Conservation (phyloP, 2,113 vertebrate species). For the Podarcis raffonei region DNA sequence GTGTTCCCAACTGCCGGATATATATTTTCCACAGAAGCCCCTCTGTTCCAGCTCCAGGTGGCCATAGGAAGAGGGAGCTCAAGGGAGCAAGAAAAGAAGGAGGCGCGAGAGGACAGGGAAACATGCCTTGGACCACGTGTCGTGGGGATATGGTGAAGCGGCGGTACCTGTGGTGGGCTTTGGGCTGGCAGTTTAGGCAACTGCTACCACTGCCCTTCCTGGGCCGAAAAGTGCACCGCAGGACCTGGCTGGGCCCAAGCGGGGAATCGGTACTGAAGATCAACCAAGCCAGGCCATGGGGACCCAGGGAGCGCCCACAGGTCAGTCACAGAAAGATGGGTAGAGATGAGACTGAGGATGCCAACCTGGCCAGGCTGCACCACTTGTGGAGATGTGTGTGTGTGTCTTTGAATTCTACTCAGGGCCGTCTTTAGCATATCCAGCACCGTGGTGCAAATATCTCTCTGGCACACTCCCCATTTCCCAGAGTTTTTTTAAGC, state of each 20-base stretch:
- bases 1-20: not conserved
- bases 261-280: not conserved
- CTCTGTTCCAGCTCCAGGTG: too few relatives aligned
- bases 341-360: accelerated
- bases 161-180: not conserved
- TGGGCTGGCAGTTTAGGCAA: slow-evolving; percentile 10
- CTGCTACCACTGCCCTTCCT: not conserved
- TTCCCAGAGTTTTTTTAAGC: too few relatives aligned
- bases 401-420: too few relatives aligned
- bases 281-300: not conserved
- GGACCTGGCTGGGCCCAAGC: too few relatives aligned
- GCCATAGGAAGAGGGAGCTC: too few relatives aligned
- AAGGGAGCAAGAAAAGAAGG: not conserved
- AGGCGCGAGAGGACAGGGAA: not conserved
- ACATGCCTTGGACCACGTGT: slow-evolving; percentile 11
- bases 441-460: too few relatives aligned
- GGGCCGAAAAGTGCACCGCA: not conserved
- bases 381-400: not conserved
- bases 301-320: not conserved
- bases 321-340: not conserved
- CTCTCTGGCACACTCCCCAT: too few relatives aligned
- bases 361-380: too few relatives aligned
- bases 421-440: too few relatives aligned
- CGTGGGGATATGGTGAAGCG: not conserved
- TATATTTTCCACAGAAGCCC: not conserved